Conservation (phyloP, 2,888 invertebrate species). For the Creontiades dilutus region DNA sequence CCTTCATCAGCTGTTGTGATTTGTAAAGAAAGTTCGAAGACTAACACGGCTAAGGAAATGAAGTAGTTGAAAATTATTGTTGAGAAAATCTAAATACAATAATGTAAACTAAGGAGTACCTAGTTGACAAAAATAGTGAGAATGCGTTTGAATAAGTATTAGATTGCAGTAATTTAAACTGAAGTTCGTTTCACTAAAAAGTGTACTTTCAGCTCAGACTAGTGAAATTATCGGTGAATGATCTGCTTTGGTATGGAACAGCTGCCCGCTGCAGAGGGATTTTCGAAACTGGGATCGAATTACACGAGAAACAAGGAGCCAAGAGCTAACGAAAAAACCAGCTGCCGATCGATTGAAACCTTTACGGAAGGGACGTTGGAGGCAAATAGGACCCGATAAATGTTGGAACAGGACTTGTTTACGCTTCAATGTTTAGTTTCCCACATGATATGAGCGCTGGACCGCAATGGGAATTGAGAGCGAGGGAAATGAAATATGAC, state of each 20-base stretch:
- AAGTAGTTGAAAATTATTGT: too few relatives aligned
- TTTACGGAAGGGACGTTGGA: not conserved
- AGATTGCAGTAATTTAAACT: too few relatives aligned
- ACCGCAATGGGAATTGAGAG: not conserved
- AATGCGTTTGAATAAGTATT: too few relatives aligned
- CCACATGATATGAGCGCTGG: conserved; percentile 26
- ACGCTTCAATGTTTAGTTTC: conserved; percentile 32
- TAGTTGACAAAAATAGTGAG: too few relatives aligned
- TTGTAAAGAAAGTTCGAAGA: too few relatives aligned
- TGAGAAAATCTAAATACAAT: too few relatives aligned
- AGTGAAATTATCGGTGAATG: not conserved
- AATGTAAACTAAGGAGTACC: too few relatives aligned
- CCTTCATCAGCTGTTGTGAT: too few relatives aligned
- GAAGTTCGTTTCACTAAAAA: too few relatives aligned
- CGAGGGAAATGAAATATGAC: not conserved
- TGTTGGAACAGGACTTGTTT: conserved; percentile 39
- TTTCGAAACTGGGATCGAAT: conserved; percentile 9
- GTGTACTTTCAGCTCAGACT: too few relatives aligned
- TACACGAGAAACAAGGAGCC: conserved; percentile 24
- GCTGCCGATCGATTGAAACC: conserved; percentile 42
- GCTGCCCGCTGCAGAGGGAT: not conserved
- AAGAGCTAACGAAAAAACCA: not conserved
- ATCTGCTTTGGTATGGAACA: conserved; percentile 1
- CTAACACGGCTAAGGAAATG: too few relatives aligned
- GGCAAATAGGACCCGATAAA: not conserved